Percentiles rank a stretch among this genome's conserved stretches.
Conservation (phyloP, 2,113 vertebrate species). For the Smithornis capensis region DNA sequence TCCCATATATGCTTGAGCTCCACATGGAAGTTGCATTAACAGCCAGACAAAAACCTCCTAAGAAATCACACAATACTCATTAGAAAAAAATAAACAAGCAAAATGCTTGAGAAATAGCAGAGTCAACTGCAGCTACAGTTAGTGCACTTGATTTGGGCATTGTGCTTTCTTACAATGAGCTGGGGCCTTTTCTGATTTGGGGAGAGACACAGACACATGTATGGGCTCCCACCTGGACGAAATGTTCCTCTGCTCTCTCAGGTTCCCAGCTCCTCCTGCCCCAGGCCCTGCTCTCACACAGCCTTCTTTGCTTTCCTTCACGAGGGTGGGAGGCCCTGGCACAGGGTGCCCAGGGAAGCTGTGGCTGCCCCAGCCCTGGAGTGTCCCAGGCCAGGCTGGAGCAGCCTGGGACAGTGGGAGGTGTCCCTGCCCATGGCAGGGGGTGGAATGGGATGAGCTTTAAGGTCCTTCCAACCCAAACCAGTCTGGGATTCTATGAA, state of each 20-base stretch:
- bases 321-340: too few relatives aligned
- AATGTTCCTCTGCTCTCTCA: background rate
- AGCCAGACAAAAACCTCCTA: slow-evolving; percentile 36
- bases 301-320: too few relatives aligned
- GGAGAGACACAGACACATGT: background rate
- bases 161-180: background rate
- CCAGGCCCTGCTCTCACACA: background rate
- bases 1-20: background rate
- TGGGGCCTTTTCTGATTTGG: background rate
- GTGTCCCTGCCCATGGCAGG: background rate
- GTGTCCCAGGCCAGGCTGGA: too few relatives aligned
- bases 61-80: slow-evolving; percentile 26
- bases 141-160: background rate
- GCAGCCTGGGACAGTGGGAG: background rate
- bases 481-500: background rate
- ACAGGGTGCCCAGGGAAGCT: too few relatives aligned
- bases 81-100: background rate
- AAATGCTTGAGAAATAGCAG: slow-evolving; percentile 23
- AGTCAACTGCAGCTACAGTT: slow-evolving; percentile 8
- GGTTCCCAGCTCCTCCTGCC: background rate
- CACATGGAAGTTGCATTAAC: background rate
- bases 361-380: too few relatives aligned
- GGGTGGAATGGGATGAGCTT: background rate
- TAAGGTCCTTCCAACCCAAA: background rate
- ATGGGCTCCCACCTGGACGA: background rate